Base-by-base conservation (phyloP, 2,888 invertebrate species). In the Pyrocoelia pectoralis region DNA sequence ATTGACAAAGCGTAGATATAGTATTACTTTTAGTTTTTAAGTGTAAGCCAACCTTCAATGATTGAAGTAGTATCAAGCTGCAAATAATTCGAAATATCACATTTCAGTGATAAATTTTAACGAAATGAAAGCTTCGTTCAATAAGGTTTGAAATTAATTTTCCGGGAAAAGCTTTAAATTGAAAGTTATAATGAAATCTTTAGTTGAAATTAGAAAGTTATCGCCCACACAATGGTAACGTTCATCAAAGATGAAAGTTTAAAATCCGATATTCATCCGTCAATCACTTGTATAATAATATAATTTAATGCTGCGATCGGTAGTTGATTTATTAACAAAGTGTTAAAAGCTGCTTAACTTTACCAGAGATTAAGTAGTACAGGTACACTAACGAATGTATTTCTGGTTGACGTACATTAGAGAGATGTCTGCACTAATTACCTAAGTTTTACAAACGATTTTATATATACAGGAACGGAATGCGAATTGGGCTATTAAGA, bases 381-480 rank as follows among this genome's bases (percentile, higher is more conserved):
- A 24, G 4, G 24, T 24, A 24, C 8, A 24, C 24, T 24, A 24
- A 8, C 5, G n/a, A 38, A 38, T n/a, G 38, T 38, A 38, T 38
- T 38, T 24, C 24, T 24, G 4, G 4, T 24, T 24, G 24, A n/a
- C 8, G 10, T 38, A 38, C 38, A 12, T 38, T 12, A 9, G 12
- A 38, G 24, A 3, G 38, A n/a, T 8, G 38, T 38, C 12, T 38
- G n/a, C 12, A 38, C 38, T 38, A 38, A 38, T 38, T 38, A 38
- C 5, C 38, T 38, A 38, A 38, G 38, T 38, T 38, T 38, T 38
- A 38, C 38, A 38, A 38, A 38, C 38, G n/a, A 38, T 38, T 38
- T 9, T 38, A n/a, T 38, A n/a, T 38, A n/a, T 12, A 38, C n/a
- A 2, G 12, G 10, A 38, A 38, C 38, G 10, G 38, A 38, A 38